Evolutionary conservation across 2,113 vertebrate genomes (phyloP).

Genomic region (Aramus guarauna): DNA sequence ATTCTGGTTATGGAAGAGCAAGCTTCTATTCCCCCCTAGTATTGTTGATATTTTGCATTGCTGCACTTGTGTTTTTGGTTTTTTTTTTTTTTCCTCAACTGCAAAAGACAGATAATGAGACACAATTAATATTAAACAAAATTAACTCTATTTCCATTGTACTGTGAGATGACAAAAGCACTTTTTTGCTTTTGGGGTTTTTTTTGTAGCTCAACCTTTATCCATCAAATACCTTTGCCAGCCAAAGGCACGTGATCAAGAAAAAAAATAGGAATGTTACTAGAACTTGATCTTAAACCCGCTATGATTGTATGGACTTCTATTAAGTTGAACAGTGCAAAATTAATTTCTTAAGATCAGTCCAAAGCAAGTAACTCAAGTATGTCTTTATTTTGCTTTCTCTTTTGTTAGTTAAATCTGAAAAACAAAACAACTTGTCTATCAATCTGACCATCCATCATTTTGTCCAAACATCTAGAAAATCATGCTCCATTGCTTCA

Average conservation of each 20-base stretch:
- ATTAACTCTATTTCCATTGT: neutral
- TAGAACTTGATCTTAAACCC: neutral
- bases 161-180: neutral
- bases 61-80: too few species aligned
- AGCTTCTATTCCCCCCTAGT: neutral
- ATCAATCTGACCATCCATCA: neutral
- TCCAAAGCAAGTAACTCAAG: neutral
- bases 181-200: accelerated
- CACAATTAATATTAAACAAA: neutral
- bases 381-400: neutral
- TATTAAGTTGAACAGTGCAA: neutral
- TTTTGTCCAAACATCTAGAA: neutral
- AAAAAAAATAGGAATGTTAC: neutral
- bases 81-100: neutral
- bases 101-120: neutral
- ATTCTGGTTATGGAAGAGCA: neutral
- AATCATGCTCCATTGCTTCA: neutral
- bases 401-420: neutral
- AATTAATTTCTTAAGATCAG: neutral
- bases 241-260: neutral
- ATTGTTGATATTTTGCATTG: neutral
- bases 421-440: neutral
- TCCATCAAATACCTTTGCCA: neutral
- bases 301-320: neutral
- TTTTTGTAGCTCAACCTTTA: neutral